Conservation (phyloP, 2,888 invertebrate species). For the Adela reaumurella region DNA sequence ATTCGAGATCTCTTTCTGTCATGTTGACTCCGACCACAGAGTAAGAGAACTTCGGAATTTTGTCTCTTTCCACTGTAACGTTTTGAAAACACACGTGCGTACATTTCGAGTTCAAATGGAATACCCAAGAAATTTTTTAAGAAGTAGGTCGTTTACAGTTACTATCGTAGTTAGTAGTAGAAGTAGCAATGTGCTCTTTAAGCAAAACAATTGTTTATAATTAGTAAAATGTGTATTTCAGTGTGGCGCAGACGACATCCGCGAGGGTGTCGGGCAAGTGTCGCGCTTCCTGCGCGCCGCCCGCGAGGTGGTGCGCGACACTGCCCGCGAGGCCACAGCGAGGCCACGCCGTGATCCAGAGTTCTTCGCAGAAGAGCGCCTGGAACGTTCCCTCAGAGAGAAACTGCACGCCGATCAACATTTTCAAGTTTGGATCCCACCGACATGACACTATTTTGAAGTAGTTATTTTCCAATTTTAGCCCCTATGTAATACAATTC, state of each 20-base stretch:
- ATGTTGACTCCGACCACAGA: no score
- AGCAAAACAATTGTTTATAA: no score
- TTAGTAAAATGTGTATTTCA: no score
- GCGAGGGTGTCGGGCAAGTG: slow-evolving; percentile 45
- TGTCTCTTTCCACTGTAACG: no score
- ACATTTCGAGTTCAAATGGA: neutral
- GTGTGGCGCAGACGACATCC: slow-evolving; percentile 35
- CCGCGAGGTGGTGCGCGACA: slow-evolving; percentile 37
- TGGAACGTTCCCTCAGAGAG: slow-evolving; percentile 47
- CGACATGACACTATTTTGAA: slow-evolving; percentile 11
- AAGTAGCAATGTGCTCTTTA: no score
- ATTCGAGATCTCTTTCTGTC: no score
- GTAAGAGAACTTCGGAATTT: no score
- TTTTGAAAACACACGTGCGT: neutral
- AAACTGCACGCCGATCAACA: slow-evolving; percentile 51
- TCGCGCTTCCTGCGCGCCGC: slow-evolving; percentile 38
- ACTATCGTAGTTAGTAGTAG: no score
- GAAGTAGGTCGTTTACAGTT: no score
- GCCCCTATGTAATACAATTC: no score
- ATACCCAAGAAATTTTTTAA: neutral
- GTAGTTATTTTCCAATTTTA: no score
- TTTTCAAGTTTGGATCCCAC: slow-evolving; percentile 57
- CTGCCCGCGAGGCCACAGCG: slow-evolving; percentile 25
- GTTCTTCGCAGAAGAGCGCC: slow-evolving; percentile 35
- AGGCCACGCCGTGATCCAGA: slow-evolving; percentile 32